Conservation (phyloP, 2,888 invertebrate genomes). For the Ptychoptera albimana region DNA sequence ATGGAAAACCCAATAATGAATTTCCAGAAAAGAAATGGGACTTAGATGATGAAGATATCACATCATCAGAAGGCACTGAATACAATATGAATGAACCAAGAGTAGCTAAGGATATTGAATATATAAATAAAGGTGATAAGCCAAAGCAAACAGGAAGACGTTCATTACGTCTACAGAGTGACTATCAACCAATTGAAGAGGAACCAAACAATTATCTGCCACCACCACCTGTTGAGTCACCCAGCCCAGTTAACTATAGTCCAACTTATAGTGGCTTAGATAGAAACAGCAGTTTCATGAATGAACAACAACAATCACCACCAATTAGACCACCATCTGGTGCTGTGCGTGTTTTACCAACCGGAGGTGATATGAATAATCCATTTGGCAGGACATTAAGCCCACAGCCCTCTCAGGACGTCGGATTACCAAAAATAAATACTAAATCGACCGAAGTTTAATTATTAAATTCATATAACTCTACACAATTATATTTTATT, state of each 20-base stretch:
- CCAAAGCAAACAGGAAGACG: constrained; percentile 43
- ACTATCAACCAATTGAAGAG: constrained; percentile 19
- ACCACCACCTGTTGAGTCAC: constrained; percentile 18
- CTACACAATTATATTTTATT: constrained; percentile 5
- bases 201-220: constrained; percentile 17
- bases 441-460: constrained; percentile 30
- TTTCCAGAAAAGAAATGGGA: constrained; percentile 73
- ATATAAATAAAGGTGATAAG: constrained; percentile 34
- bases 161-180: constrained; percentile 32
- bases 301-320: constrained; percentile 9
- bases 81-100: constrained; percentile 39
- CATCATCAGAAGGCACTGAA: constrained; percentile 41
- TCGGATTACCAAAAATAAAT: constrained; percentile 24
- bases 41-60: constrained; percentile 46
- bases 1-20: constrained; percentile 51
- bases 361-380: constrained; percentile 11
- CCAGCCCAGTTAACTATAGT: constrained; percentile 21
- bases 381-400: constrained; percentile 11
- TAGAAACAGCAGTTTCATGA: constrained; percentile 19
- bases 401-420: constrained; percentile 21
- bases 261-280: constrained; percentile 29
- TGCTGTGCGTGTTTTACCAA: constrained; percentile 26
- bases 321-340: constrained; percentile 18
- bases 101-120: constrained; percentile 45
- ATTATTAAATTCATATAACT: constrained; percentile 3